phyloP scores from a whole-genome alignment of 2,113 vertebrate species.

The Planiliza haematocheilus region DNA sequence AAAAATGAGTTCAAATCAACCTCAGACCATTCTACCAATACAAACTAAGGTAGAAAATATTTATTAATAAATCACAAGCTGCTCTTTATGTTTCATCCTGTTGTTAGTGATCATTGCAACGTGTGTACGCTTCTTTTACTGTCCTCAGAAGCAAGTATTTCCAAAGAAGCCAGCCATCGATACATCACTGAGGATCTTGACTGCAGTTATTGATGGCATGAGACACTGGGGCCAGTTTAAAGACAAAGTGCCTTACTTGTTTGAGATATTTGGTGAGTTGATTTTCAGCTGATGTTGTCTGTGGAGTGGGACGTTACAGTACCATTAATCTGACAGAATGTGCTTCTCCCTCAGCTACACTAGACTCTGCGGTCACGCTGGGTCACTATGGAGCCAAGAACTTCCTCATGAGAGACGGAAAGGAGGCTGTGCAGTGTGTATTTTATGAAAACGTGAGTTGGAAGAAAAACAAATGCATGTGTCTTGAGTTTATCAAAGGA shows the following conservation, averaged over 20 bases:
- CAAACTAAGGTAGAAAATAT: constrained; percentile 51
- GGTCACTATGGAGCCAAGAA: constrained; percentile 89
- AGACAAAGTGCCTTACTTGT: constrained; percentile 85
- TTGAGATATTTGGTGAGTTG: constrained; percentile 93
- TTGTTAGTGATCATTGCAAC: not conserved
- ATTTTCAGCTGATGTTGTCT: not conserved
- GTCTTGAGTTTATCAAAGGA: not conserved
- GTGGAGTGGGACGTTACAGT: not conserved
- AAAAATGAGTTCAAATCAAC: constrained; percentile 34
- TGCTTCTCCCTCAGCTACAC: constrained; percentile 82
- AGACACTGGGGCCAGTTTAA: constrained; percentile 91
- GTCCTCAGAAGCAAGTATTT: constrained; percentile 65
- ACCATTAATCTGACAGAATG: constrained; percentile 16
- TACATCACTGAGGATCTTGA: constrained; percentile 89
- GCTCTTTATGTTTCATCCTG: not conserved
- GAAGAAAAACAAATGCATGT: not conserved
- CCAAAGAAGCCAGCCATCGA: constrained; percentile 79
- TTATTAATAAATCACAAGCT: not conserved
- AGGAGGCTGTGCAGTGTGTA: constrained; percentile 87
- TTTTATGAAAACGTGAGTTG: constrained; percentile 96
- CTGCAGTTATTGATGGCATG: constrained; percentile 91
- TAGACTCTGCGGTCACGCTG: constrained; percentile 93
- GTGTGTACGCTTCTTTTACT: not conserved
- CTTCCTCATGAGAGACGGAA: constrained; percentile 93
- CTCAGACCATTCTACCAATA: constrained; percentile 14